Base-by-base conservation (phyloP, 2,113 vertebrate species). In the Nothocercus nigrocapillus region DNA sequence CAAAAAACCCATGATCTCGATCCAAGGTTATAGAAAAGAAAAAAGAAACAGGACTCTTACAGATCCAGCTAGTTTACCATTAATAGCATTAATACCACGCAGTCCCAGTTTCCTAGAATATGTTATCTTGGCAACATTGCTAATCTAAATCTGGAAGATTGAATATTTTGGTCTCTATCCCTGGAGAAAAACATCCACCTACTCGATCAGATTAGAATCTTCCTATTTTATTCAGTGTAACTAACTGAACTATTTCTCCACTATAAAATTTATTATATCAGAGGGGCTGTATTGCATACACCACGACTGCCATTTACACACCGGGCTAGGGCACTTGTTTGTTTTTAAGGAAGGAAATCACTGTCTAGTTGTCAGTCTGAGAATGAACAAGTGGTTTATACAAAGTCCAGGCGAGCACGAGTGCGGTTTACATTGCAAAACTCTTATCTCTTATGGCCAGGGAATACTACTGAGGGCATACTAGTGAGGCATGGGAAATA, bases 121-220 rank as follows among this genome's bases (percentile, higher is more conserved):
- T 58, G 27, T 56, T 56, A 28, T 59, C 90, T 92, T 82, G 76
- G 83, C 81, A 90, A 80, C 34, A 63, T 44, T 38, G 40, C 24
- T 73, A 58, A 56, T 63, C 61, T 91, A 92, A 87, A 88, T 85
- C 54, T 49, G 56, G 82, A 21, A 95, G 93, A 92, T 30, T 58
- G 56, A 85, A 3, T 85, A 94, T 95, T 93, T 95, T 90, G 42
- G 80, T 86, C 51, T 90, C 67, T 61, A 25, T 80, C 59, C 67
- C 76, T 67, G 49, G 56, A 80, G 85, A 92, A 90, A 90, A 94
- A 87, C 28, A 47, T 1, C 3, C 40, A 81, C 64, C 69, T 85
- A 74, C 84, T 86, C 53, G 59, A 84, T 62, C 66, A 75, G 73
- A 78, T 95, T 53, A 94, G 62, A 82, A 54, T 74, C 90, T 93